Evolutionary conservation across 2,797 vertebrate genomes (phyloP).

Genomic region (Arrhamphus sclerolepis): DNA sequence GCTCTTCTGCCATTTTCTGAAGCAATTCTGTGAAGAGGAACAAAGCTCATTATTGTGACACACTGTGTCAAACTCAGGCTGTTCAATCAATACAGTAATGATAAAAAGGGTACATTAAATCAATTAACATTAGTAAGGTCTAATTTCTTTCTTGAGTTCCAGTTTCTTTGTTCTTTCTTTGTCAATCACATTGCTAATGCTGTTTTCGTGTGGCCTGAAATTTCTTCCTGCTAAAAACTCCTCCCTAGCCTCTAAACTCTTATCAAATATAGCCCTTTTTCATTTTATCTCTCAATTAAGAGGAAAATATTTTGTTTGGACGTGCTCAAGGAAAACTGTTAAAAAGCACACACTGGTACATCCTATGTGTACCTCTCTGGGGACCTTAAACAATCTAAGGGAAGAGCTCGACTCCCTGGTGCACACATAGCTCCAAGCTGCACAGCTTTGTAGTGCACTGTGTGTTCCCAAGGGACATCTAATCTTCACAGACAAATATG

Average conservation of each 20-base stretch:
- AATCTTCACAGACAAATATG: constrained; percentile 66
- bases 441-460: constrained; percentile 72
- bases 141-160: constrained; percentile 76
- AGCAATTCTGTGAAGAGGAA: constrained; percentile 82
- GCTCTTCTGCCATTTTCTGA: constrained; percentile 78
- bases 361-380: constrained; percentile 57
- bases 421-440: constrained; percentile 69
- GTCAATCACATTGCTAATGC: constrained; percentile 52
- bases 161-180: constrained; percentile 49
- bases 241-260: constrained; percentile 23
- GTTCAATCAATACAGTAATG: constrained; percentile 66
- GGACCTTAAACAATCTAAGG: constrained; percentile 71
- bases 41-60: constrained; percentile 82
- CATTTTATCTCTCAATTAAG: constrained; percentile 33
- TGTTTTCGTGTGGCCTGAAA: constrained; percentile 31
- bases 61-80: constrained; percentile 67
- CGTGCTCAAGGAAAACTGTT: constrained; percentile 49
- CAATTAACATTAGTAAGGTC: constrained; percentile 82
- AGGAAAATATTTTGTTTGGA: constrained; percentile 59
- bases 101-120: constrained; percentile 73
- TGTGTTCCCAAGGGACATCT: constrained; percentile 64
- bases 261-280: constrained; percentile 23
- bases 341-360: constrained; percentile 51
- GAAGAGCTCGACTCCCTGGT: constrained; percentile 67
- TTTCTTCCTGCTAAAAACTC: constrained; percentile 20